Base-by-base conservation (phyloP, 2,797 vertebrate genomes). In the Xiphophorus birchmanni region DNA sequence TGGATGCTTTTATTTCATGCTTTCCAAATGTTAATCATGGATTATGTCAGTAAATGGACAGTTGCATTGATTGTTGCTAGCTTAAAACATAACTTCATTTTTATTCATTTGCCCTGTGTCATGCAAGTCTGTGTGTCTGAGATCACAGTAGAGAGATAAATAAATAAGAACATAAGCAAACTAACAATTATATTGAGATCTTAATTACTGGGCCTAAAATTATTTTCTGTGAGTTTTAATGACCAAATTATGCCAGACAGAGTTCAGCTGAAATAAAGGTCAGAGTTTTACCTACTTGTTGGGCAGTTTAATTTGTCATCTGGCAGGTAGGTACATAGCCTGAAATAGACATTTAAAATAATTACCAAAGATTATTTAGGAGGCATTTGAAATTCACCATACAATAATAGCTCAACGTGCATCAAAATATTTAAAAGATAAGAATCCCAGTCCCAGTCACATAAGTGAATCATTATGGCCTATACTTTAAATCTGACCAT, bases 1-100 rank as follows among this genome's bases (percentile, higher is more conserved):
- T 83, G 82, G 45, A 85, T 75, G 71, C 26, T 65, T 86, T 80
- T 40, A 37, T 85, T 45, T 71, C 23, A n/a, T 71, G 69, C 40
- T n/a, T 3, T 44, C 26, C 42, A 72, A 45, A 72, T 72, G 26
- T n/a, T 71, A 37, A 44, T 71, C 37, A 15, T 44, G 12, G 69
- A 72, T 71, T 69, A 69, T 76, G 47, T 84, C 42, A 88, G 84
- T 91, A 82, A 91, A 91, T 78, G 29, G 18, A 52, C 21, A 23
- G 35, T 42, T 56, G 48, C 29, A 26, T 44, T 54, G 82, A 42
- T 52, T 82, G 29, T 75, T 75, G 2, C 32, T 60, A 29, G 37
- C 76, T 69, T 23, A 26, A 69, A 69, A 42, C 42, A 44, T 45
- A 72, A n/a, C 40, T 42, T 42, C 37, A 26, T 21, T 69, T 42